A percentile compares a stretch with the other conserved stretches of the same genome.
Evolutionary conservation across 2,113 vertebrate species (phyloP).

Genomic region (Cebus imitator): DNA sequence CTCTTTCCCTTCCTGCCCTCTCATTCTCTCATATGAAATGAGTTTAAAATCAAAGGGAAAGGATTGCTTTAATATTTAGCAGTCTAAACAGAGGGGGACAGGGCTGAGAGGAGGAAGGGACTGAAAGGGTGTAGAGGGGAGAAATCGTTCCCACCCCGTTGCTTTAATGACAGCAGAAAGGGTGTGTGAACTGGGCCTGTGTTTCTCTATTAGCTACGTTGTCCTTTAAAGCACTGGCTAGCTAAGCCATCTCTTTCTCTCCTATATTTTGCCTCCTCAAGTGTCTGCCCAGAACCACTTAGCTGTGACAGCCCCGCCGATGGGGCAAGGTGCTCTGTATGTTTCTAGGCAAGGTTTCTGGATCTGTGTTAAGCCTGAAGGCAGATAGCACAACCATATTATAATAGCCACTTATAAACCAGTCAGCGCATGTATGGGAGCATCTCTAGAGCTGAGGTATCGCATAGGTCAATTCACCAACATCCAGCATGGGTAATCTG

Average conservation of each 20-base stretch:
- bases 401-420: background rate
- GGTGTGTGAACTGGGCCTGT: no score
- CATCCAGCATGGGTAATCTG: background rate
- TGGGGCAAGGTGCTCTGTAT: background rate
- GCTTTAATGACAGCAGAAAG: background rate
- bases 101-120: background rate
- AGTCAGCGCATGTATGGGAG: background rate
- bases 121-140: background rate
- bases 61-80: background rate
- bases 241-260: background rate
- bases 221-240: background rate
- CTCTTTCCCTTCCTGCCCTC: background rate
- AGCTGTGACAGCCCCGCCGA: background rate
- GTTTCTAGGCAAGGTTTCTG: background rate
- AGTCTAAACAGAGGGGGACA: background rate
- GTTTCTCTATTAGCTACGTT: background rate
- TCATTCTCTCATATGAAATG: background rate
- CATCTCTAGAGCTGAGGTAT: background rate
- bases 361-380: background rate
- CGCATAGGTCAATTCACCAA: no score
- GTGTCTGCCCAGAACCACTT: background rate
- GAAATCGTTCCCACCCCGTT: background rate
- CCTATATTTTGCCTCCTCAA: background rate
- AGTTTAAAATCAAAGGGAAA: background rate
- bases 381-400: background rate